Conservation (phyloP, 2,797 vertebrate species). For the Nothura maculosa region DNA sequence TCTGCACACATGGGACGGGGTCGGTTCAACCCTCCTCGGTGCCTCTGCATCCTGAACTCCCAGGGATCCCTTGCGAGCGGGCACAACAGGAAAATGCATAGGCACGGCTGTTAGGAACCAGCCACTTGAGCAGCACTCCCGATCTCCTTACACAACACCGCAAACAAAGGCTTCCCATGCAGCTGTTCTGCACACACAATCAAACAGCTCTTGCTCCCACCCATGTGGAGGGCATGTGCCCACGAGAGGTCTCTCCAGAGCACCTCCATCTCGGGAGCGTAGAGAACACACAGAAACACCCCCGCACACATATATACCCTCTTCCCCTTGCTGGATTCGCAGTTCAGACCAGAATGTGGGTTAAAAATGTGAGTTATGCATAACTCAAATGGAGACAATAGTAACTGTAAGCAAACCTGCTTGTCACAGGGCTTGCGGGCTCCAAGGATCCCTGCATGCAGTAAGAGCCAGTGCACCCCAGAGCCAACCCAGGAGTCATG, state of each 20-base stretch:
- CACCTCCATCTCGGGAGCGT: neutral
- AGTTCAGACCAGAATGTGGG: accelerated
- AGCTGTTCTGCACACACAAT: neutral
- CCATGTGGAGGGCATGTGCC: neutral
- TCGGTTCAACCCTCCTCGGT: accelerated
- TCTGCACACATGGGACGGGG: neutral
- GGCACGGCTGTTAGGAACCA: neutral
- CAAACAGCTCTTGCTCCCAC: neutral
- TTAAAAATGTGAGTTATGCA: neutral
- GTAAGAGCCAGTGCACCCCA: neutral
- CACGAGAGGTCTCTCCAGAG: neutral
- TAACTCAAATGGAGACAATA: neutral
- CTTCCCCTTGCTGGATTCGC: neutral
- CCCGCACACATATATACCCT: accelerated
- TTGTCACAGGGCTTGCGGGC: accelerated
- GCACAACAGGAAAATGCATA: accelerated
- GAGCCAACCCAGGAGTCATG: neutral
- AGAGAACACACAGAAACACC: accelerated
- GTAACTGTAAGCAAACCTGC: neutral
- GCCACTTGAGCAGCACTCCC: neutral
- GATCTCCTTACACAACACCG: neutral
- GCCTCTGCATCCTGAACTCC: neutral
- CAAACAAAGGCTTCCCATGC: neutral
- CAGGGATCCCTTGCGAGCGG: neutral
- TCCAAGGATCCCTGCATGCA: accelerated